phyloP scores from a whole-genome alignment of 2,113 vertebrate species.

The Sinosuthora webbiana region DNA sequence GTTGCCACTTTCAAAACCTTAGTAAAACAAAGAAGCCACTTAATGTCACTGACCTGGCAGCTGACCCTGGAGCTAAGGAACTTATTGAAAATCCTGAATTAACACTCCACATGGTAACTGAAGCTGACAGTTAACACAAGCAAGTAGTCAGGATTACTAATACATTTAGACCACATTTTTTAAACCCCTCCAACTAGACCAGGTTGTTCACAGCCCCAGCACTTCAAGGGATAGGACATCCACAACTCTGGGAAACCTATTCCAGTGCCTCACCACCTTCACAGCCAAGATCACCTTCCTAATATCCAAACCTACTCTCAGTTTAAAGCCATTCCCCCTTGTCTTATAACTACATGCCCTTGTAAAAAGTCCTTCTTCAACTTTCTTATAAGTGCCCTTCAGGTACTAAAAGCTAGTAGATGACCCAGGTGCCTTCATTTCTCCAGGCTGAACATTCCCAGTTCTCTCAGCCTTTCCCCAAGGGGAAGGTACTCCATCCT shows the following conservation, averaged over 20 bases:
- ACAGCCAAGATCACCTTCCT: background rate
- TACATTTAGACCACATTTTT: background rate
- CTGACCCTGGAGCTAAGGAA: constrained; percentile 45
- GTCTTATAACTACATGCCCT: background rate
- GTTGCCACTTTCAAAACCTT: constrained; percentile 26
- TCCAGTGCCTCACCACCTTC: background rate
- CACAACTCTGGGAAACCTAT: background rate
- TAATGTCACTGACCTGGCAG: constrained; percentile 54
- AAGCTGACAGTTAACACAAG: background rate
- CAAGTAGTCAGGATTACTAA: background rate
- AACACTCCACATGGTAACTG: background rate
- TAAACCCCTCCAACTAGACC: background rate
- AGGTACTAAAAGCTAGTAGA: background rate
- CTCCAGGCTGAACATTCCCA: background rate
- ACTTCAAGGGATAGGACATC: background rate
- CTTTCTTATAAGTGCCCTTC: background rate
- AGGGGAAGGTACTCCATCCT: background rate
- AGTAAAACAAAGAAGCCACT: constrained; percentile 27
- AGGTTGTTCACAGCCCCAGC: background rate
- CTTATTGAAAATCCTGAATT: background rate
- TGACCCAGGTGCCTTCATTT: background rate
- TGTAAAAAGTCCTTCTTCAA: background rate
- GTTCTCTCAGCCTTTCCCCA: background rate
- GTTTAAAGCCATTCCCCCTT: background rate
- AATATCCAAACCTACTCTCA: background rate